Evolutionary conservation across 2,888 invertebrate genomes (phyloP).

Genomic region (Agrypnus murinus): DNA sequence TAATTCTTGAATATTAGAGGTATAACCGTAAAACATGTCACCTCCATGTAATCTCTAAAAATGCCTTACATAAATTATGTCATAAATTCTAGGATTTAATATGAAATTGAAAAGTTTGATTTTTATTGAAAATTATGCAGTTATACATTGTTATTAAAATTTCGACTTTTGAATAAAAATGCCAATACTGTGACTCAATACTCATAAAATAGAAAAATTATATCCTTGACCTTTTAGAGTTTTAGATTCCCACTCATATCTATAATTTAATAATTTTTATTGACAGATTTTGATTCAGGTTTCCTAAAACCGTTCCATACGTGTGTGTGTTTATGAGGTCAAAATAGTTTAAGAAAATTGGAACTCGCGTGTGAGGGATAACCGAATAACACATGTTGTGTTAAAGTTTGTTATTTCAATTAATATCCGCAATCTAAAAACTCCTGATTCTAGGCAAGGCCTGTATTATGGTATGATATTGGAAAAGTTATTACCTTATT

Average conservation of each 20-base stretch:
- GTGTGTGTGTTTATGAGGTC: conserved; percentile 2
- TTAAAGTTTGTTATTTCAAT: too few relatives aligned
- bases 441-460: conserved; percentile 39
- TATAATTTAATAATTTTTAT: conserved; percentile 35
- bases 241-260: conserved; percentile 31
- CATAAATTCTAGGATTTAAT: conserved; percentile 14
- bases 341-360: neutral
- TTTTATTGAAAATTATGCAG: conserved; percentile 12
- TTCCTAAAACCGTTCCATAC: conserved; percentile 21
- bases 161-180: conserved; percentile 24
- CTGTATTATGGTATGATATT: conserved; percentile 68
- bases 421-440: conserved; percentile 30
- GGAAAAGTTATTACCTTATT: conserved; percentile 68
- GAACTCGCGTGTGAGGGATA: neutral
- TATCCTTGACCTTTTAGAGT: conserved; percentile 20
- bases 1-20: too few relatives aligned
- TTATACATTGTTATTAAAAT: conserved; percentile 27
- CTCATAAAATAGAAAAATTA: conserved; percentile 29
- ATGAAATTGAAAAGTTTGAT: conserved; percentile 11
- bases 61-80: conserved; percentile 3
- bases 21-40: too few relatives aligned
- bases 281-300: conserved; percentile 25
- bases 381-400: too few relatives aligned
- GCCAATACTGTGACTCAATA: conserved; percentile 14
- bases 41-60: too few relatives aligned